Conservation (phyloP, 2,888 invertebrate genomes). For the Drosophila meridionalis region DNA sequence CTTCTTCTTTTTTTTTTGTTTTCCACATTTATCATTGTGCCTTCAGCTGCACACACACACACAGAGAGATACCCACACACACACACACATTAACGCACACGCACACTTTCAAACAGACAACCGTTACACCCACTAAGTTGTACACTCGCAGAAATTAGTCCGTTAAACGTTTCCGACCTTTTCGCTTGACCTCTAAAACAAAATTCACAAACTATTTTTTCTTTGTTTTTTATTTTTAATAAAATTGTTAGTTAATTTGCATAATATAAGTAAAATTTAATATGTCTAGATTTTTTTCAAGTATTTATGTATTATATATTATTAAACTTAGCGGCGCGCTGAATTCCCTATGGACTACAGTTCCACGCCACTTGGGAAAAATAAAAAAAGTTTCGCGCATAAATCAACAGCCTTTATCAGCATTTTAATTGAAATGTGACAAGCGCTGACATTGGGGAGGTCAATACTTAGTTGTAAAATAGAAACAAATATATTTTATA, state of each 20-base stretch:
- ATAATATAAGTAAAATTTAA: conserved; percentile 16
- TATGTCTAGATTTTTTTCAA: not conserved
- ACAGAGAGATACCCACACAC: conserved; percentile 30
- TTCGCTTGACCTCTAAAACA: not conserved
- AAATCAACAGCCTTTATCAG: conserved; percentile 45
- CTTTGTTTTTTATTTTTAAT: not conserved
- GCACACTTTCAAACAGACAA: conserved; percentile 31
- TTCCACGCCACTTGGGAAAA: conserved; percentile 4
- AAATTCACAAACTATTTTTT: too few species aligned
- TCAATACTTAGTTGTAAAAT: conserved; percentile 20
- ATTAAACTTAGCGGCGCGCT: conserved; percentile 15
- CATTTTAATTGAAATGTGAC: conserved; percentile 38
- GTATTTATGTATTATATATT: not conserved
- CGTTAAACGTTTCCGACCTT: not conserved
- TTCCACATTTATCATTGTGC: conserved; percentile 79
- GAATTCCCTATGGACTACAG: conserved; percentile 39
- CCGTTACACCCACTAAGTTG: conserved; percentile 65
- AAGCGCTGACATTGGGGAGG: conserved; percentile 39
- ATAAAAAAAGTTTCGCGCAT: conserved; percentile 20
- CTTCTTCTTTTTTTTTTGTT: conserved; percentile 64
- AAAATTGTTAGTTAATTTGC: not conserved
- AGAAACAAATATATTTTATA: not conserved
- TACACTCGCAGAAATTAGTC: conserved; percentile 72
- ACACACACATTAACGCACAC: conserved; percentile 20
- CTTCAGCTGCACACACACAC: conserved; percentile 70